Percentiles rank a stretch among this genome's conserved stretches.
Conservation (phyloP, 2,888 invertebrate genomes). For the Hecatera dysodea region DNA sequence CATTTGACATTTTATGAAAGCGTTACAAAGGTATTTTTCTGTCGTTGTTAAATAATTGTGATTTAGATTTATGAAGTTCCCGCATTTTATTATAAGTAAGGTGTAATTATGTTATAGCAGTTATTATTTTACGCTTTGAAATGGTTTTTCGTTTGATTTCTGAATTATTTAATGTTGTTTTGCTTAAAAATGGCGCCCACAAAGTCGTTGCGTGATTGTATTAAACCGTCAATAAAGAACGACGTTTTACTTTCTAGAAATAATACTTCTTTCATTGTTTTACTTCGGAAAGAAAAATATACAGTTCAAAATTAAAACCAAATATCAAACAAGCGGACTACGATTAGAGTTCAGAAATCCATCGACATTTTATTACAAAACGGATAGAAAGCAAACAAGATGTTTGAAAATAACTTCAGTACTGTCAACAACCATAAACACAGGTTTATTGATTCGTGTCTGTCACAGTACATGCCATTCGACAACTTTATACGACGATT, state of each 20-base stretch:
- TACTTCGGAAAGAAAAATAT: slow-evolving; percentile 15
- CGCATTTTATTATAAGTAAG: slow-evolving; percentile 31
- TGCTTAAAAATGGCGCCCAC: neutral
- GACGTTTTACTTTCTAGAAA: neutral
- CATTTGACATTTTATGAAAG: slow-evolving; percentile 59
- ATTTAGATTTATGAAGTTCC: slow-evolving; percentile 50
- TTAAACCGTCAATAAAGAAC: neutral
- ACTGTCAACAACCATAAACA: slow-evolving; percentile 58
- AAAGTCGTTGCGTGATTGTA: neutral
- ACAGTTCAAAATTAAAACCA: slow-evolving; percentile 41
- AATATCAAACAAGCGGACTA: slow-evolving; percentile 31
- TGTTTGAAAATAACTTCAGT: slow-evolving; percentile 51
- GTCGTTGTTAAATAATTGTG: slow-evolving; percentile 40
- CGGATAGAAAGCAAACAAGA: slow-evolving; percentile 50
- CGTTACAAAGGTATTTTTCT: slow-evolving; percentile 50
- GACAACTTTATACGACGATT: slow-evolving; percentile 41
- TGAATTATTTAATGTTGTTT: slow-evolving; percentile 4
- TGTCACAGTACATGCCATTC: slow-evolving; percentile 50
- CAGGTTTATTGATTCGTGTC: slow-evolving; percentile 61
- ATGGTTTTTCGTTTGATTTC: slow-evolving; percentile 13
- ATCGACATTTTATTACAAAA: slow-evolving; percentile 51
- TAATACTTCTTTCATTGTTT: slow-evolving; percentile 2
- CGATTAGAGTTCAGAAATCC: slow-evolving; percentile 43
- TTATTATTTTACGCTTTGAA: slow-evolving; percentile 32
- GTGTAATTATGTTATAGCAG: slow-evolving; percentile 44